These are phyloP conservation scores for Lordiphosa collinella DNA, from an alignment of 1,140 invertebrate genomes.

Conservation along the genomic window DNA sequence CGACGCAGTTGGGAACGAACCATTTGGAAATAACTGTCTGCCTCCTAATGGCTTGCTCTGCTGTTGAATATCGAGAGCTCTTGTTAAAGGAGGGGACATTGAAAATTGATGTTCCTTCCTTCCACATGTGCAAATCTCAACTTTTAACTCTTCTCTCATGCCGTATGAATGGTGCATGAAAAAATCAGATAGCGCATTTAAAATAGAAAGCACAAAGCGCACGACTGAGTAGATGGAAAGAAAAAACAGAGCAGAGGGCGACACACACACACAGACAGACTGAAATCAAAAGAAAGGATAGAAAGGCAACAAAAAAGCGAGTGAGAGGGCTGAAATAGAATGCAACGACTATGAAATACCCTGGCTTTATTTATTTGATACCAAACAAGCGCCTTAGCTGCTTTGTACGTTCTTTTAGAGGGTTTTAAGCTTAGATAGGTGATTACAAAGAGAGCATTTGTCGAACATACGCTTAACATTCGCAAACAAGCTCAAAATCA, in stretches of 20 bases:
- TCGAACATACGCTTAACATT: no score
- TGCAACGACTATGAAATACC: not conserved
- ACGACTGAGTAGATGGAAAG: constrained; percentile 60
- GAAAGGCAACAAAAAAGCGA: constrained; percentile 13
- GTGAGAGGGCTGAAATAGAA: not conserved
- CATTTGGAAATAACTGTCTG: constrained; percentile 18
- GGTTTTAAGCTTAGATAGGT: no score
- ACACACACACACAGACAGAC: constrained; percentile 20
- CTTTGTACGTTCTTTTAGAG: no score
- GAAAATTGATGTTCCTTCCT: constrained; percentile 48
- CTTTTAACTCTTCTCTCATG: constrained; percentile 57
- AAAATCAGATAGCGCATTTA: constrained; percentile 73
- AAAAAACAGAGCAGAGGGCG: constrained; percentile 49
- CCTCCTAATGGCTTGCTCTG: not conserved
- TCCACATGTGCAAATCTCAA: constrained; percentile 52
- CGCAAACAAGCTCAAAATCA: no score
- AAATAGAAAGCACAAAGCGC: constrained; percentile 70
- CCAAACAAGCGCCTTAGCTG: no score
- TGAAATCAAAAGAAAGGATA: constrained; percentile 13
- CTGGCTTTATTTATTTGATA: no score
- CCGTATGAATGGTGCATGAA: constrained; percentile 66
- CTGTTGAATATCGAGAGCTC: constrained; percentile 7
- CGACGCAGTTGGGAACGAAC: constrained; percentile 31
- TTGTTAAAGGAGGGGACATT: constrained; percentile 24
- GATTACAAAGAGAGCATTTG: no score